Base-by-base conservation (phyloP, 1,140 invertebrate genomes). In the Trigoniulus corallinus region DNA sequence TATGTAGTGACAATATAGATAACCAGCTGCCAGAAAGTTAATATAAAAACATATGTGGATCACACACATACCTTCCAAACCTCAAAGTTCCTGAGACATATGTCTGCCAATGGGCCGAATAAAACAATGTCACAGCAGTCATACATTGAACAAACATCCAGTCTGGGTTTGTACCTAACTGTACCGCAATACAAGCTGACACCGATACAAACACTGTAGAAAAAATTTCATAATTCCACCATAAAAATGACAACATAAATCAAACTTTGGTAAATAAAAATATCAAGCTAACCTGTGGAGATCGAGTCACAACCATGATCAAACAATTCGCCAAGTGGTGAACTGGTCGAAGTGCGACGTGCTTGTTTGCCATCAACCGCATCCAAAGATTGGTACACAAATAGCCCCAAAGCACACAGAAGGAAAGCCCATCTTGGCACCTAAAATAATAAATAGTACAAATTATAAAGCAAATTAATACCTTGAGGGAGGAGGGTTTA, bases 281-380 rank as follows among this genome's bases (percentile, higher is more conserved):
- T 2, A 20, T 39, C 37, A 49, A 50, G 43, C 57, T 64, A n/a
- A 78, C 76, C 74, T 57, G 86, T 89, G 20, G 85, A 89, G 64
- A 91, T 80, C 20, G 92, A 94, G 71, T 99, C 96, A 72, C 96
- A 99, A 57, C 96, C 96, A 74, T 99, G 96, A 73, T 99, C 96
- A 72, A 99, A 98, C 2, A 99, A 74, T 74, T 99, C 96, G 1
- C 96, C 96, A 18, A 99, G 70, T 0, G 94, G 92, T 27, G 84
- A 84, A 52, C 84, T 88, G 47, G 84, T 83, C 41, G 84, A 82
- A 20, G 95, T 99, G 62, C 94, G 74, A 52, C 95, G 76, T 0
- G 96, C 96, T 71, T 99, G 96, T 72, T 99, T 99, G n/a, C 96
- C 96, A 72, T 99, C 96, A 51, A 92, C 91, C 13, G 96, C 95